A percentile compares a stretch with the other conserved stretches of the same genome.
Evolutionary conservation across 2,888 invertebrate species (phyloP).

Genomic region (Actias luna): DNA sequence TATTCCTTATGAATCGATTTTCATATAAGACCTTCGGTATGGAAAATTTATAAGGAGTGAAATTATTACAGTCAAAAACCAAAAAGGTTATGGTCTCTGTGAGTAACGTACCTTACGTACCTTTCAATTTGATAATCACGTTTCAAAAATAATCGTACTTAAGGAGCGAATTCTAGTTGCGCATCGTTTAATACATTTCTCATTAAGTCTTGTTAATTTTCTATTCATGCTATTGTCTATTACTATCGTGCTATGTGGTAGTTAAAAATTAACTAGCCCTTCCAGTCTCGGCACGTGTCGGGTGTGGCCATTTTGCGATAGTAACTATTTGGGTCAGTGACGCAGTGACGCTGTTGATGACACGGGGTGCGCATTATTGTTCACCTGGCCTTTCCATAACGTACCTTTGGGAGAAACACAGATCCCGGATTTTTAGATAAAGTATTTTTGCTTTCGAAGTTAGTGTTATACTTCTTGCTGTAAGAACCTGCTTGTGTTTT

Average conservation of each 20-base stretch:
- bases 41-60: too few relatives aligned
- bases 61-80: too few relatives aligned
- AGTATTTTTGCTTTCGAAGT: slow-evolving; percentile 23
- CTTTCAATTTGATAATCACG: too few relatives aligned
- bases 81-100: too few relatives aligned
- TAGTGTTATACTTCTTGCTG: not conserved
- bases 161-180: too few relatives aligned
- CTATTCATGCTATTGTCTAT: not conserved
- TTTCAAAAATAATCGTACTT: too few relatives aligned
- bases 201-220: not conserved
- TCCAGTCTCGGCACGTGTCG: slow-evolving; percentile 31
- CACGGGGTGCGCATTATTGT: slow-evolving; percentile 60
- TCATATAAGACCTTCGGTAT: too few relatives aligned
- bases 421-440: slow-evolving; percentile 24
- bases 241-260: not conserved
- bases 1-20: too few relatives aligned
- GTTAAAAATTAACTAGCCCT: slow-evolving; percentile 16
- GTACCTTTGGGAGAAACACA: slow-evolving; percentile 31
- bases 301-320: slow-evolving; percentile 64
- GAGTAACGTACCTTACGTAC: too few relatives aligned
- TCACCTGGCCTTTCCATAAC: slow-evolving; percentile 51
- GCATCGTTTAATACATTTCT: too few relatives aligned
- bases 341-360: slow-evolving; percentile 58
- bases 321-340: slow-evolving; percentile 73
- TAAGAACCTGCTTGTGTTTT: not conserved